Evolutionary conservation across 2,797 vertebrate species (phyloP).

Genomic region (Eulemur rubriventer): DNA sequence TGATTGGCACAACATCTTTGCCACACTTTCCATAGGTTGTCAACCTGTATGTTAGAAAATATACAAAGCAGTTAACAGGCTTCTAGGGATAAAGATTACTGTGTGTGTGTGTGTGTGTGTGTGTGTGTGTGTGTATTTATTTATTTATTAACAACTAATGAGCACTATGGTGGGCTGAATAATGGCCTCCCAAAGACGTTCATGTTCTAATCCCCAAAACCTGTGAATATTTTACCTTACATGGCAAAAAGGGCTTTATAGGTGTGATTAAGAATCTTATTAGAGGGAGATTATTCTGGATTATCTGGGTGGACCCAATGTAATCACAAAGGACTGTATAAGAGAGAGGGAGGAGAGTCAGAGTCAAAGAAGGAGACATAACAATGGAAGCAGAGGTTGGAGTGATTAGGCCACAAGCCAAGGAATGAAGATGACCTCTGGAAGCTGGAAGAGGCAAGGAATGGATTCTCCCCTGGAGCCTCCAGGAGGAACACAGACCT

Average conservation of each 20-base stretch:
- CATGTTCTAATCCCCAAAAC: background rate
- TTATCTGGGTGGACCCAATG: background rate
- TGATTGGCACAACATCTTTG: background rate
- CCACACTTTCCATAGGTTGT: background rate
- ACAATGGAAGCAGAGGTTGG: background rate
- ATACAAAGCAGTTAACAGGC: background rate
- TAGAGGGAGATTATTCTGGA: background rate
- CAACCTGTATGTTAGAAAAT: slow-evolving; percentile 4
- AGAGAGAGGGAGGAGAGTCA: background rate
- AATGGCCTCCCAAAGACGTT: background rate
- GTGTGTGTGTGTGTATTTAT: too few relatives aligned
- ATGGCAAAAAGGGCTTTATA: background rate
- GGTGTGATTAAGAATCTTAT: background rate
- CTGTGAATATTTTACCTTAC: background rate
- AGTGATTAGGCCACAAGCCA: background rate
- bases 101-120: too few relatives aligned
- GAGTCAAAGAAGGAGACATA: background rate
- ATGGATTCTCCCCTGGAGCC: background rate
- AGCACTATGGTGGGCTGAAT: background rate
- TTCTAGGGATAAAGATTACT: background rate
- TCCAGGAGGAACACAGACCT: background rate
- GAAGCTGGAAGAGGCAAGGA: background rate
- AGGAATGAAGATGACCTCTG: background rate
- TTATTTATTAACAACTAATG: background rate
- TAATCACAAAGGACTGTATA: background rate